Base-by-base conservation (phyloP, 2,888 invertebrate genomes). In the Lasioglossum vierecki region DNA sequence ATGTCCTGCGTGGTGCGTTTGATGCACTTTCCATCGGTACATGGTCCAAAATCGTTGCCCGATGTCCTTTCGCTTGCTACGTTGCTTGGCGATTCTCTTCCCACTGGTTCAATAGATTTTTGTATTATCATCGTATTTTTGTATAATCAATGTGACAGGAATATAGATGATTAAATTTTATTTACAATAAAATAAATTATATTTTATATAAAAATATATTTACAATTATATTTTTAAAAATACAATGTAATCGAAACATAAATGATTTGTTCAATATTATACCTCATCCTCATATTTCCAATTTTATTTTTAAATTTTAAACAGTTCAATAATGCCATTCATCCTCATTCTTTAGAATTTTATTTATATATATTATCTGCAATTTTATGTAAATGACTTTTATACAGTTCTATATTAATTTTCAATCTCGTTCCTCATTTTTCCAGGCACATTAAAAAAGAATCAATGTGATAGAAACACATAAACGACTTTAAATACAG, bases 21-120 rank as follows among this genome's bases (percentile, higher is more conserved):
- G 11, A 86, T 87, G 82, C 94, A 94, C 63, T 92, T 91, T 9
- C 88, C 85, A 2, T 93, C 94, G 44, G 84, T 82, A 82, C 94
- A 94, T 66, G 88, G 87, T 49, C 80, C 82, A 8, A 85, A 88
- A 15, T 90, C 86, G 71, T 87, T 87, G 22, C 35, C 79, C 60
- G 82, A 79, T 9, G 79, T 81, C 76, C 89, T 88, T 57, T 82
- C 92, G 70, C 66, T 90, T 76, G 80, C 83, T 22, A n/a, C 88
- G 53, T 79, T 84, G 79, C 84, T 87, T 53, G 85, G 35, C 6
- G 80, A 72, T 15, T 91, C 91, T 75, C 90, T 86, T 5, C 87
- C 80, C 49, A 90, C 92, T 91, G 57, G 8, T 22, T 3, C 8
- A 46, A 71, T 5, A 6, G 15, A 63, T 63, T 63, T 26, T 6